Base-by-base conservation (phyloP, 2,888 invertebrate genomes). In the Mesodorylaimus sp. region DNA sequence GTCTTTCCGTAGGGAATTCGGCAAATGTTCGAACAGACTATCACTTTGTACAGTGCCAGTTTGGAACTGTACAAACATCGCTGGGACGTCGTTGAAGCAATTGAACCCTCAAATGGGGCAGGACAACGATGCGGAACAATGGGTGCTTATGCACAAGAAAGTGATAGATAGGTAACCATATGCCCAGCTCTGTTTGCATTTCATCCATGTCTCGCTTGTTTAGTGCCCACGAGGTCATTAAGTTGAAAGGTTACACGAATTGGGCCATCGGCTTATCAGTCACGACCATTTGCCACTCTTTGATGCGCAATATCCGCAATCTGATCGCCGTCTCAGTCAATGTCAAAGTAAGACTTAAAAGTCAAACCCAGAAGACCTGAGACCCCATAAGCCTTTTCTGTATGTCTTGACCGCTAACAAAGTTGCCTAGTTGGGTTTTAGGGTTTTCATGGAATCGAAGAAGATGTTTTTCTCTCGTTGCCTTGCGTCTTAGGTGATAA, bases 11-110 rank as follows among this genome's bases (percentile, higher is more conserved):
- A 32, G 10, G 32, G 16, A 39, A 39, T n/a, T 39, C 16, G 10
- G 10, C n/a, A 21, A 10, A 7, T 7, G 19, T 7, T 10, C 7
- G 10, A 19, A 41, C 19, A 36, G 10, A 10, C 10, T 64, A 48
- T 63, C 60, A 60, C 5, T 25, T 29, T 16, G 53, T 56, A 47
- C 64, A 82, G 83, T 88, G 54, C 81, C 88, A 7, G 83, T 89
- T 1, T 89, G 88, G 88, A 87, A 87, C 1, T 84, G 85, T 10
- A 86, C 87, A 24, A 88, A 87, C 68, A 77, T 89, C 42, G 87
- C 85, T 3, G 89, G 88, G 5, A 84, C 87, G 0, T 76, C 81
- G 2, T 73, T 88, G 50, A 75, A 77, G 56, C 84, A 86, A 58
- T 63, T 87, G 32, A 79, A 83, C 65, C 79, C 81, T 23, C 70